Base-by-base conservation (phyloP, 2,113 vertebrate genomes). In the Myrmecobius fasciatus region DNA sequence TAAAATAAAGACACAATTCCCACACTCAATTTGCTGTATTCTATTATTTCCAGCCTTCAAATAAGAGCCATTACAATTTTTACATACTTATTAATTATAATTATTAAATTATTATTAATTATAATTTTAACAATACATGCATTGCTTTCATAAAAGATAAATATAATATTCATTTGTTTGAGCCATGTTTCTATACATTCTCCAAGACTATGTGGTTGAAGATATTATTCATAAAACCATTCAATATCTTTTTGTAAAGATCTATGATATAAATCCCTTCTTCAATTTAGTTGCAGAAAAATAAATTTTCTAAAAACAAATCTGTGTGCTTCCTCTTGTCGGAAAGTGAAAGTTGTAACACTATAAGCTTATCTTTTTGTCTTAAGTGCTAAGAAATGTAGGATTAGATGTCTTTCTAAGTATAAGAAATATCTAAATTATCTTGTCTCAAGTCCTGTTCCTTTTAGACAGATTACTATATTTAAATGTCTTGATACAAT, bases 231-330 rank as follows among this genome's bases (percentile, higher is more conserved):
- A 51, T 53, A 95, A 75, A n/a, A 2, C 93, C 52, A 94, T 83
- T 93, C 0, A 25, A 22, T 89, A 2, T 89, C 95, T 93, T 46
- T 75, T 53, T 60, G 91, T 2, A 83, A 92, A 47, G 24, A 92
- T 92, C n/a, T 94, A n/a, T 43, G 12, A 36, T 67, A 67, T 60
- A 52, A 93, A 28, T 95, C 31, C 31, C 3, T 53, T 4, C 17
- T 24, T 92, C 11, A 95, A 92, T 93, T 96, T 93, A 52, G 11
- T 89, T 95, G 52, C n/a, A 91, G 89, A 17, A 92, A 83, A 95
- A 25, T 91, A n/a, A 36, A 49, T 25, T 92, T 95, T 36, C 52
- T 46, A 11, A 24, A n/a, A 94, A 52, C 26, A 95, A 95, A 91
- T 92, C 25, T 83, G 6, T 43, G 8, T 43, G 67, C n/a, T 3